These are phyloP conservation scores for Xylocopa sonorina DNA, from an alignment of 1,140 invertebrate species.

Conservation along the genomic window DNA sequence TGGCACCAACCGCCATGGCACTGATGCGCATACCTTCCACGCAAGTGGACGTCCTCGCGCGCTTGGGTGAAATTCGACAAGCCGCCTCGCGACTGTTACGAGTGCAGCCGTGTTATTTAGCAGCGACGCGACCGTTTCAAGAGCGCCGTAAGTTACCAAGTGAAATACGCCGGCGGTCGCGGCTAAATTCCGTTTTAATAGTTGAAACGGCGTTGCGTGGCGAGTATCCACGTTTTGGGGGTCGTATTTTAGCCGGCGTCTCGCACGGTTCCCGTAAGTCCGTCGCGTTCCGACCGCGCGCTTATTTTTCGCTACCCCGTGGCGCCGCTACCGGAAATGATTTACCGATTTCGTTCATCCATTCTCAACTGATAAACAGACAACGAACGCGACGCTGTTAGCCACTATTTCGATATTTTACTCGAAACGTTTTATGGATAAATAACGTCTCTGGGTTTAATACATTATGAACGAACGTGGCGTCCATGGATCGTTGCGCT, in stretches of 20 bases:
- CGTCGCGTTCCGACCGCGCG: not conserved
- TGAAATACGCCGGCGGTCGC: slow-evolving; percentile 21
- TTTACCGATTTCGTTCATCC: not conserved
- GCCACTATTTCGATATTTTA: no score
- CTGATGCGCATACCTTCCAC: no score
- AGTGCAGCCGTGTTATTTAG: not conserved
- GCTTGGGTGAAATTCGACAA: slow-evolving; percentile 1
- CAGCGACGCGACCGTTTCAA: slow-evolving; percentile 6
- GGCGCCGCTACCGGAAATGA: not conserved
- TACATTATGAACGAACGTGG: no score
- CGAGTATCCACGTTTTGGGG: slow-evolving; percentile 20
- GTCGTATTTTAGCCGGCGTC: slow-evolving; percentile 39
- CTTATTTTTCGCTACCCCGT: slow-evolving; percentile 1
- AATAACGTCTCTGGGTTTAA: no score
- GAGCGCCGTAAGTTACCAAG: not conserved
- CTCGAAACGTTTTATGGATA: no score
- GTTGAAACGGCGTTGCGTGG: slow-evolving; percentile 24
- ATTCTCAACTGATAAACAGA: not conserved
- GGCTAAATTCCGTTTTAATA: slow-evolving; percentile 45
- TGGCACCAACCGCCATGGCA: no score
- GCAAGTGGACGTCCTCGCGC: not conserved
- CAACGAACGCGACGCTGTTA: no score
- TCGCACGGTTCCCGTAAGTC: slow-evolving; percentile 23
- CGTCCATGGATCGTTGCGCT: no score
- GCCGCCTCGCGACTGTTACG: not conserved